phyloP scores from a whole-genome alignment of 2,797 vertebrate genomes.

The Tangara arthus region DNA sequence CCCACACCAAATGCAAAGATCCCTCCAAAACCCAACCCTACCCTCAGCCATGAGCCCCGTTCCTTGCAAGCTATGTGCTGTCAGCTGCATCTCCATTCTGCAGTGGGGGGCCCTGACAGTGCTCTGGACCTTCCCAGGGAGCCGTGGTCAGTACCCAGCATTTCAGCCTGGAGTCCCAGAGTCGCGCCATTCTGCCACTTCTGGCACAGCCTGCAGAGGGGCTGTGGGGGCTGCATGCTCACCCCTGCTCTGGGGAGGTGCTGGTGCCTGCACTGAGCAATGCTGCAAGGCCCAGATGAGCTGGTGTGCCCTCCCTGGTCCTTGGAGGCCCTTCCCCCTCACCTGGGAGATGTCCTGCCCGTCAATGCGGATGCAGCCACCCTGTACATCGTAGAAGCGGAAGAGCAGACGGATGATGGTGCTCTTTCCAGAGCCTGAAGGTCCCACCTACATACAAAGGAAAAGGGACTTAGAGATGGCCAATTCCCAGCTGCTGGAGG shows the following conservation, averaged over 20 bases:
- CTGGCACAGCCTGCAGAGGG: neutral
- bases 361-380: constrained; percentile 88
- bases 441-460: constrained; percentile 80
- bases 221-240: neutral
- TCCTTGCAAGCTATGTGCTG: neutral
- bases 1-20: neutral
- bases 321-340: neutral
- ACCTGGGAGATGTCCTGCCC: constrained; percentile 94
- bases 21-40: neutral
- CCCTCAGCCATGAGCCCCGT: neutral
- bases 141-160: neutral
- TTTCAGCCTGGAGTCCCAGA: accelerated
- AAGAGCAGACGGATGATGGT: constrained; percentile 92
- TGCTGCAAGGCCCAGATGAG: neutral
- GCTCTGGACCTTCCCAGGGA: neutral
- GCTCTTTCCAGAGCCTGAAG: constrained; percentile 93
- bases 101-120: neutral
- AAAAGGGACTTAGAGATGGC: neutral
- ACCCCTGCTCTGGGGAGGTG: neutral
- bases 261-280: neutral
- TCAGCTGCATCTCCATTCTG: neutral
- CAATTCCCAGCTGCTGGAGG: neutral
- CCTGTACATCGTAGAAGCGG: constrained; percentile 90
- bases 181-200: accelerated
- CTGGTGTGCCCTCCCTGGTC: neutral